Evolutionary conservation across 2,113 vertebrate species (phyloP).

Genomic region (Dasypus novemcinctus): DNA sequence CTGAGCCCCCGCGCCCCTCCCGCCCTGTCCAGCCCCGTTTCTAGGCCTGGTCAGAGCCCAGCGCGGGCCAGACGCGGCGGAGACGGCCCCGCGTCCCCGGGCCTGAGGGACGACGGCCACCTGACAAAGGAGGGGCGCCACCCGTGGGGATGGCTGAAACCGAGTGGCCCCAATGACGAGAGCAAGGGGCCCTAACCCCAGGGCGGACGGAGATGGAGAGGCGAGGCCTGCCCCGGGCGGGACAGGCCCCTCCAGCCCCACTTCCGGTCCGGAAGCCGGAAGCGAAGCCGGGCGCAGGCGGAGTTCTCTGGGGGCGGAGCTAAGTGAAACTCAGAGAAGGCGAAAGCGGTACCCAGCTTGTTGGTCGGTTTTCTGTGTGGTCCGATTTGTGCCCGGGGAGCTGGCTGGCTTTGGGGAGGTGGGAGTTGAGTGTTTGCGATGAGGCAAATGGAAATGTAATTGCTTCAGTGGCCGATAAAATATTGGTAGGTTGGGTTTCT

Average conservation of each 20-base stretch:
- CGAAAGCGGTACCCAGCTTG: not conserved
- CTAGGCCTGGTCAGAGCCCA: not conserved
- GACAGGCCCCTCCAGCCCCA: not conserved
- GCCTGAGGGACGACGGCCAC: too few species aligned
- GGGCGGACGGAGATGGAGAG: not conserved
- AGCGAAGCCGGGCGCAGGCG: not conserved
- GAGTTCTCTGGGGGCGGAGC: not conserved
- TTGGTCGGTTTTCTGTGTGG: not conserved
- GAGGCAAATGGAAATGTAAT: not conserved
- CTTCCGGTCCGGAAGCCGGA: not conserved
- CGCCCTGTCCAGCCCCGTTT: rapidly evolving
- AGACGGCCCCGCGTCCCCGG: not conserved
- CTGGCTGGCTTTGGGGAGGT: not conserved
- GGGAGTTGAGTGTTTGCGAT: not conserved
- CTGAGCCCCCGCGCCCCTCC: not conserved
- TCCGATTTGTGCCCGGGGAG: not conserved
- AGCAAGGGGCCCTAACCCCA: not conserved
- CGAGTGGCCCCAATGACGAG: not conserved
- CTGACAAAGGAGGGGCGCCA: not conserved
- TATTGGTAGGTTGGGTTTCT: not conserved
- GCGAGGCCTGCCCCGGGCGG: not conserved
- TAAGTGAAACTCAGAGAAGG: not conserved
- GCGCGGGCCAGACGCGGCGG: not conserved
- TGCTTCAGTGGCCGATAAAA: not conserved
- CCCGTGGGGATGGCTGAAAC: not conserved